These are phyloP conservation scores for Aselliscus stoliczkanus DNA, from an alignment of 2,797 vertebrate species.

Conservation along the genomic window DNA sequence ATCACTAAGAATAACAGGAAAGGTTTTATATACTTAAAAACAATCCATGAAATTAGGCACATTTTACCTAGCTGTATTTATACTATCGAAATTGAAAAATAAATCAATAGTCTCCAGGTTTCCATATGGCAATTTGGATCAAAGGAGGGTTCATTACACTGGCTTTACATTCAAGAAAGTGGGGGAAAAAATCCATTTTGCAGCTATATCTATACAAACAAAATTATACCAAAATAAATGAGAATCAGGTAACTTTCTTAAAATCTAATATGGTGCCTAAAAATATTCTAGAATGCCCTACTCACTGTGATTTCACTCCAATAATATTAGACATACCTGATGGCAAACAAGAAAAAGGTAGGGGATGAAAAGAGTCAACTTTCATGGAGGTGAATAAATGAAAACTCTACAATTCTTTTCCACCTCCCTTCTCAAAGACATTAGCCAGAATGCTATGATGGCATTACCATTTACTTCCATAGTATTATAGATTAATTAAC, in stretches of 20 bases:
- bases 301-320: background rate
- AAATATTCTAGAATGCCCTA: background rate
- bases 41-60: background rate
- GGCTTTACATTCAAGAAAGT: background rate
- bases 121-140: conserved; percentile 10
- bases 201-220: background rate
- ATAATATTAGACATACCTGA: background rate
- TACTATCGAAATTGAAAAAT: background rate
- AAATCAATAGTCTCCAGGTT: background rate
- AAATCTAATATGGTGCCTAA: background rate
- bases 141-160: background rate
- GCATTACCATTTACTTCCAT: background rate
- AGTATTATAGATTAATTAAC: background rate
- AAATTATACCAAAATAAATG: conserved; percentile 25
- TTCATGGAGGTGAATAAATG: background rate
- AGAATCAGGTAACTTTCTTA: background rate
- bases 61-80: conserved; percentile 15
- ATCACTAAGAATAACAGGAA: background rate
- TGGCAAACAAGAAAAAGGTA: background rate
- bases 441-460: background rate
- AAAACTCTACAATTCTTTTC: background rate
- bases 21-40: background rate
- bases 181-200: background rate
- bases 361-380: background rate
- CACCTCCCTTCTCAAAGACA: background rate